Evolutionary conservation across 2,888 invertebrate species (phyloP), one percentile per base, ranked within the genome.

Genomic region (Ophraella communa): DNA sequence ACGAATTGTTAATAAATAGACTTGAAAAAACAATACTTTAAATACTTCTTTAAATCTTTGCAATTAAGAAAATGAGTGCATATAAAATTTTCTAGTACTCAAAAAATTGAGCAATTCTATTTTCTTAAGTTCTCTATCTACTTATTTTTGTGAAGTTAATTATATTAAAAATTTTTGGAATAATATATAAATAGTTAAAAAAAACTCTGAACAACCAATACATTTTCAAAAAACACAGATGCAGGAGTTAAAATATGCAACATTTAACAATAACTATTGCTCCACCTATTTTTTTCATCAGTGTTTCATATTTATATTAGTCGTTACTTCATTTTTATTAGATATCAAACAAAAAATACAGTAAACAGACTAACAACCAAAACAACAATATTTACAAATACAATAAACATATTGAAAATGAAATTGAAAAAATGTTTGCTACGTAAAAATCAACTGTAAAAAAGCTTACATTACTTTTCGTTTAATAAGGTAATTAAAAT

Each of bases 311-410:
- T 30, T 30, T 30, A 30, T 30, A 11, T 2, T 30, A 17, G 39
- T 7, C 14, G 39, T 39, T 39, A 39, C 14, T 39, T 59, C 14
- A 7, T 51, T 33, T 27, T 21, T 24, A 14, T 21, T 24, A 14
- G n/a, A 23, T 44, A 21, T 42, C 44, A 24, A 52, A 44, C 18
- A 60, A 60, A 52, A 52, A 21, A 52, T 45, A 21, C 47, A 53
- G 42, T 27, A 60, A 60, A 59, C 23, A 14, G 11, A 27, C 44
- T 53, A 60, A 60, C 60, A 52, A 60, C 52, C 52, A 30, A 59
- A 45, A 60, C 44, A 60, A 60, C 52, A 52, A 60, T 60, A 60
- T 60, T 44, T 60, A 60, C 60, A 60, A 52, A 60, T 52, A 53
- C 27, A 60, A 42, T 60, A 51, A 42, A 44, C 17, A 7, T 51